Conservation (phyloP, 64 coral and sea anemone species). For the Astreopora myriophthalma region DNA sequence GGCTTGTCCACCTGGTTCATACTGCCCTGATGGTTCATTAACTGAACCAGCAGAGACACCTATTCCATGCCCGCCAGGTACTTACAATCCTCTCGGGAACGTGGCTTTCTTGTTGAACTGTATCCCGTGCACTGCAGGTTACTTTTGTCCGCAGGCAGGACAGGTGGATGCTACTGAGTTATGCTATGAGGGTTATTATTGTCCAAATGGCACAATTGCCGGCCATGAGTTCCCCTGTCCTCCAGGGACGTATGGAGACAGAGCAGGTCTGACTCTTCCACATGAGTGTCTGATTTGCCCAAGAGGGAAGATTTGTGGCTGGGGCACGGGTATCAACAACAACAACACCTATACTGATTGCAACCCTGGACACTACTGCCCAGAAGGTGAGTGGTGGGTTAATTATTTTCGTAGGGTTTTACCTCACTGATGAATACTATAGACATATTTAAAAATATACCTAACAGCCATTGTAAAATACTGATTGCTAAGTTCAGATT, state of each 20-base stretch:
- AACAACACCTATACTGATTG: slow-evolving; percentile 86
- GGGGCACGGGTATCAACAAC: slow-evolving; percentile 90
- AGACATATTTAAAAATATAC: too few relatives aligned
- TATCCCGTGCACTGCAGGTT: slow-evolving; percentile 89
- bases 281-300: slow-evolving; percentile 90
- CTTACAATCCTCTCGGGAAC: slow-evolving; percentile 93
- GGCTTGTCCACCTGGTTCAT: slow-evolving; percentile 80
- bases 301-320: slow-evolving; percentile 86
- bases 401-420: too few relatives aligned
- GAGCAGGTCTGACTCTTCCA: slow-evolving; percentile 76
- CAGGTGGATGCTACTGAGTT: slow-evolving; percentile 79
- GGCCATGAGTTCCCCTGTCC: slow-evolving; percentile 90
- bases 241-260: slow-evolving; percentile 90
- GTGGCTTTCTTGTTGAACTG: slow-evolving; percentile 91
- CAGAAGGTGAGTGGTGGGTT: slow-evolving; percentile 69
- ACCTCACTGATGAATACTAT: too few relatives aligned
- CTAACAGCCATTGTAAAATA: too few relatives aligned
- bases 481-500: too few relatives aligned
- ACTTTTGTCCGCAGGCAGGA: slow-evolving; percentile 85
- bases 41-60: slow-evolving; percentile 81
- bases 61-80: slow-evolving; percentile 89
- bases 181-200: slow-evolving; percentile 98
- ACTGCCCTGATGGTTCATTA: slow-evolving; percentile 92
- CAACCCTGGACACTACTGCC: slow-evolving; percentile 88
- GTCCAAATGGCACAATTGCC: slow-evolving; percentile 90